Evolutionary conservation across 2,888 invertebrate species (phyloP).

Genomic region (Vanessa cardui): DNA sequence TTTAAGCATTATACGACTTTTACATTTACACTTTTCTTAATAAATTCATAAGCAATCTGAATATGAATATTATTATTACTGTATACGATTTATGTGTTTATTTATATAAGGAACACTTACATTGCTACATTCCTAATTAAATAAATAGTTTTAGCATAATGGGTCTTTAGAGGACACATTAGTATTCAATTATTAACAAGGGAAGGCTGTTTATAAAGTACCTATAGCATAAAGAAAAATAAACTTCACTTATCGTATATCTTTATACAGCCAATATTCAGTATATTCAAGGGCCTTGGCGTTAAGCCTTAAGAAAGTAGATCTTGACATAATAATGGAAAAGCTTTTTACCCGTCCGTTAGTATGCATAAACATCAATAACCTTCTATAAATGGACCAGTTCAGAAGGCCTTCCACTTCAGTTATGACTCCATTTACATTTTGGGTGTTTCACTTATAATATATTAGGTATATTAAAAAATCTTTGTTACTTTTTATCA

Average conservation of each 20-base stretch:
- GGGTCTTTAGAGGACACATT: not conserved
- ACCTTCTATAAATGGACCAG: constrained; percentile 37
- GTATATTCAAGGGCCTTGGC: constrained; percentile 22
- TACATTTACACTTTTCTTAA: too few relatives aligned
- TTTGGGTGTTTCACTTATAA: constrained; percentile 34
- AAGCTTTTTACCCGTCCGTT: constrained; percentile 46
- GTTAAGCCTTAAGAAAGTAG: constrained; percentile 38
- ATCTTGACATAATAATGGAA: constrained; percentile 43
- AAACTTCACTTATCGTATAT: constrained; percentile 12
- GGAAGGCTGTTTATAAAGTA: not conserved
- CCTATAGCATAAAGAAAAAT: not conserved
- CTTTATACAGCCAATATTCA: constrained; percentile 20
- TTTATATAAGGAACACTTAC: too few relatives aligned
- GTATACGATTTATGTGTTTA: too few relatives aligned
- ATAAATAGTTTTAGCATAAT: too few relatives aligned
- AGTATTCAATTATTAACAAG: not conserved
- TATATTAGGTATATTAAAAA: constrained; percentile 14
- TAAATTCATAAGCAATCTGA: too few relatives aligned
- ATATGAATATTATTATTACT: too few relatives aligned
- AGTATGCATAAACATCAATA: constrained; percentile 43
- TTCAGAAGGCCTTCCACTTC: constrained; percentile 34
- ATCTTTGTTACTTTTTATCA: not conserved
- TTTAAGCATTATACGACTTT: too few relatives aligned
- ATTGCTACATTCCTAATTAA: too few relatives aligned
- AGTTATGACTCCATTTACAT: constrained; percentile 40